Percentiles rank a stretch among this genome's conserved stretches.
These are phyloP conservation scores for Cochlearius cochlearius DNA, from an alignment of 2,113 vertebrate genomes.

Conservation along the genomic window DNA sequence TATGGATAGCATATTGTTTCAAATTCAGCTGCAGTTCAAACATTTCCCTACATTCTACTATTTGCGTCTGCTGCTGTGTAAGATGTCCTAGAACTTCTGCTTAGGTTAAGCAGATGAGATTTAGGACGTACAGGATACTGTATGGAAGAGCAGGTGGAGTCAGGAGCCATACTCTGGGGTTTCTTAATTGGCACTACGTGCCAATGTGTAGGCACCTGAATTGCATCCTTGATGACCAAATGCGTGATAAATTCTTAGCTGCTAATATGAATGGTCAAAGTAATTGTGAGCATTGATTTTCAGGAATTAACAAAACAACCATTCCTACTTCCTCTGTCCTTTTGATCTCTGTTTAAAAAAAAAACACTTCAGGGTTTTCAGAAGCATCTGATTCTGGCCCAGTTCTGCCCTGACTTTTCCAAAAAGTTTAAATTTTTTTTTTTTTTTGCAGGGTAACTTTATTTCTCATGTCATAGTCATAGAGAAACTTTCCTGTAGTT, in stretches of 20 bases:
- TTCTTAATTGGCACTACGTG: not conserved
- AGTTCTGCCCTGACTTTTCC: not conserved
- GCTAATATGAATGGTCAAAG: not conserved
- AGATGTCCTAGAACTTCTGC: not conserved
- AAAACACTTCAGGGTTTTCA: not conserved
- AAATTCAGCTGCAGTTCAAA: not conserved
- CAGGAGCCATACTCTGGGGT: not conserved
- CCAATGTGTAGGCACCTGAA: not conserved
- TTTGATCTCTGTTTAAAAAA: not conserved
- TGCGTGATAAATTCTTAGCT: not conserved
- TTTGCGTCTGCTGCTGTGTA: not conserved
- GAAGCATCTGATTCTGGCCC: not conserved
- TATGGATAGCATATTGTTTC: not conserved
- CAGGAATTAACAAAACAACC: not conserved
- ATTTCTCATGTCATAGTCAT: not conserved
- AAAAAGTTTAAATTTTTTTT: not conserved
- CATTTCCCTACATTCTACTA: not conserved
- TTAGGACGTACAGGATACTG: not conserved
- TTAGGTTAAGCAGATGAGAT: not conserved
- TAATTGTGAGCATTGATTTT: not conserved
- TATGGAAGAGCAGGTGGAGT: not conserved
- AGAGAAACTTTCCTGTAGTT: not conserved
- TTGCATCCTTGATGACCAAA: not conserved
- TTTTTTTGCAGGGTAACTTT: not conserved
- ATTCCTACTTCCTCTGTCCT: not conserved